A percentile compares a stretch with the other conserved stretches of the same genome.
These are phyloP conservation scores for Gallinago jamesoni DNA, from an alignment of 2,113 vertebrate species.

Conservation along the genomic window DNA sequence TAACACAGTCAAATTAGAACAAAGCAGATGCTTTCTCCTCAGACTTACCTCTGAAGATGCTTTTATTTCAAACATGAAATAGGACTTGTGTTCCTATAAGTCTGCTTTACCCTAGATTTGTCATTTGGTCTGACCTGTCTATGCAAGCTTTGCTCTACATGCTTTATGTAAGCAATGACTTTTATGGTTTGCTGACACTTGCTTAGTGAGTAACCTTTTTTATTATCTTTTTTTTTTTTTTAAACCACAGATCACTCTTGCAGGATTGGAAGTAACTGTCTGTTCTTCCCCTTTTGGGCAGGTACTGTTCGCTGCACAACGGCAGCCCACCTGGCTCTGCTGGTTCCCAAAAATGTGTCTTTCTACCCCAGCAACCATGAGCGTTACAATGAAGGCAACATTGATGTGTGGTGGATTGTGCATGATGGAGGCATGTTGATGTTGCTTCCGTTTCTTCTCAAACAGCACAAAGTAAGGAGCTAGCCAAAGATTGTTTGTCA, in stretches of 20 bases:
- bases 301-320: constrained; percentile 97
- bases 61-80: neutral
- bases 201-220: neutral
- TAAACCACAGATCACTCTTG: neutral
- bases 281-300: constrained; percentile 49
- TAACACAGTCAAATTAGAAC: neutral
- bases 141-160: neutral
- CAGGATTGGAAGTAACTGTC: neutral
- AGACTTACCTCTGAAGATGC: neutral
- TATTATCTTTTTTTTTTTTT: neutral
- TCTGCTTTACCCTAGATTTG: neutral
- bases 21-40: neutral
- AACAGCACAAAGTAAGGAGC: constrained; percentile 91
- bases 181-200: neutral
- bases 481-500: neutral
- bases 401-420: constrained; percentile 99
- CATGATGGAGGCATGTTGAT: constrained; percentile 98
- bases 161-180: neutral
- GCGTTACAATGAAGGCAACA: constrained; percentile 94
- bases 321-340: constrained; percentile 92
- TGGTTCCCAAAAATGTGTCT: constrained; percentile 97
- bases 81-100: neutral
- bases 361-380: constrained; percentile 98
- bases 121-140: neutral
- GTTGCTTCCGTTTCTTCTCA: constrained; percentile 95